Evolutionary conservation across 2,113 vertebrate genomes (phyloP).

Genomic region (Athene noctua): DNA sequence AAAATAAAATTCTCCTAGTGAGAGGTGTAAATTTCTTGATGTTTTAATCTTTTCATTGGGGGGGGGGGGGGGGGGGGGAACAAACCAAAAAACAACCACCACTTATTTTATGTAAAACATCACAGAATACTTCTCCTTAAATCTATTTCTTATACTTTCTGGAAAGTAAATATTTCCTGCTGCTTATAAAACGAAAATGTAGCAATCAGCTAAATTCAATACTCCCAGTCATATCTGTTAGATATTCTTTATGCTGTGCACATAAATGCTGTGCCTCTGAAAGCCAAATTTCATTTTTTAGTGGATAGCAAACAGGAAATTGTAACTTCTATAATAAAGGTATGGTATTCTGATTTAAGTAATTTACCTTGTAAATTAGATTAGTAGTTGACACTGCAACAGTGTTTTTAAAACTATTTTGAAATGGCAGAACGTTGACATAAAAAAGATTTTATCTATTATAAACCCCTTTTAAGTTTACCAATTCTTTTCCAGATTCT

Average conservation of each 20-base stretch:
- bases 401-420: not conserved
- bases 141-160: not conserved
- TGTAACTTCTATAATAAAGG: not conserved
- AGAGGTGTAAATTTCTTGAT: not conserved
- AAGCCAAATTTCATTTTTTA: not conserved
- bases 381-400: not conserved
- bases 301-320: not conserved
- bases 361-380: not conserved
- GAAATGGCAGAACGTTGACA: not conserved
- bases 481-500: not conserved
- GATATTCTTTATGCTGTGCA: not conserved
- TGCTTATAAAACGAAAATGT: not conserved
- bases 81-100: no score
- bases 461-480: not conserved
- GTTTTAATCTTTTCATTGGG: not conserved
- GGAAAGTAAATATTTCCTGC: not conserved
- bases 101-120: not conserved
- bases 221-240: not conserved
- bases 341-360: not conserved
- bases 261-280: no score
- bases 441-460: not conserved
- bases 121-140: not conserved
- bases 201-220: not conserved
- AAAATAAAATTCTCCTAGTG: not conserved
- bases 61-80: no score